phyloP scores from a whole-genome alignment of 2,888 invertebrate genomes.

The Eupelmus urozonus region DNA sequence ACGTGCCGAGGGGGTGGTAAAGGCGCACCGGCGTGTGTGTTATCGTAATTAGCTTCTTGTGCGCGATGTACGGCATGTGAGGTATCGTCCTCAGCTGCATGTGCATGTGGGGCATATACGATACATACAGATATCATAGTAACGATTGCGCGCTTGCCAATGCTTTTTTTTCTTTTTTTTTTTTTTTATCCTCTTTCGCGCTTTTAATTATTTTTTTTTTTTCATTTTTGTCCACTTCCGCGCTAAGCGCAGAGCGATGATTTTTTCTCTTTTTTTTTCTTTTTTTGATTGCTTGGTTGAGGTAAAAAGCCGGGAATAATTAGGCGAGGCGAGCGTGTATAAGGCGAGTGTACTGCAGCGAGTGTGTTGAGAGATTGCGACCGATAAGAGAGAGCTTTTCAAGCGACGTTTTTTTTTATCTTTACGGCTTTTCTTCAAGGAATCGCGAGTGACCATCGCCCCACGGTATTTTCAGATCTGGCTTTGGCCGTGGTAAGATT shows the following conservation, averaged over 20 bases:
- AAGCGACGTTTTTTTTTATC: slow-evolving; percentile 21
- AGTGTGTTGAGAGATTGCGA: slow-evolving; percentile 33
- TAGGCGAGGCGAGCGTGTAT: slow-evolving; percentile 15
- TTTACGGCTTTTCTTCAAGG: slow-evolving; percentile 11
- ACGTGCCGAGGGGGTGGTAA: slow-evolving; percentile 71
- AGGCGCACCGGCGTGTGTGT: slow-evolving; percentile 73
- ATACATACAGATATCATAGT: too few species aligned
- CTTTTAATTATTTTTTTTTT: too few species aligned
- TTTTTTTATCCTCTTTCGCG: too few species aligned
- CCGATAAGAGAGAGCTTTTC: slow-evolving; percentile 39
- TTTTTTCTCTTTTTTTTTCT: slow-evolving; percentile 22
- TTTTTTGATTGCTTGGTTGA: slow-evolving; percentile 5
- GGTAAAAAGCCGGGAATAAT: slow-evolving; percentile 48
- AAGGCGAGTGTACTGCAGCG: neutral
- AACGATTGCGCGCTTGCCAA: too few species aligned
- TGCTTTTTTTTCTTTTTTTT: neutral
- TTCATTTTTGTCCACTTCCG: too few species aligned
- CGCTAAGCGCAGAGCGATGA: neutral
- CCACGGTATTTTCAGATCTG: too few species aligned
- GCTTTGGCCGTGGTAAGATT: too few species aligned
- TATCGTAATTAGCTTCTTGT: slow-evolving; percentile 76
- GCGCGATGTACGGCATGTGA: slow-evolving; percentile 76
- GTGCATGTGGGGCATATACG: neutral
- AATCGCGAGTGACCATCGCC: slow-evolving; percentile 32
- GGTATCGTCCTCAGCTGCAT: slow-evolving; percentile 72